Conservation (phyloP, 2,797 vertebrate genomes). For the Sebastes ruberrimus region DNA sequence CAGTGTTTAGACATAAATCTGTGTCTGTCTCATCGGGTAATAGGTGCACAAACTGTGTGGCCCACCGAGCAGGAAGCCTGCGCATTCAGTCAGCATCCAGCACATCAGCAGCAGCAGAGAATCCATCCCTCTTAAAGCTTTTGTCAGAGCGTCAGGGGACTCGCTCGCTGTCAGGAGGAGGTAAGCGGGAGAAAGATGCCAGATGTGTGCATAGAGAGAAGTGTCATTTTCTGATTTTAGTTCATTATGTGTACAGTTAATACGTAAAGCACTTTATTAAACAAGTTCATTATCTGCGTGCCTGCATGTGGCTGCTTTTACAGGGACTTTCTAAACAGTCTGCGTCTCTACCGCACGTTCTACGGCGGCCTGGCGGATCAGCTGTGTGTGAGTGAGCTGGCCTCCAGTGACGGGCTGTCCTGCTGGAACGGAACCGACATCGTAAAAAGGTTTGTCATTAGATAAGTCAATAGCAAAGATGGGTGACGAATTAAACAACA, state of each 20-base stretch:
- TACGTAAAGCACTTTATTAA: neutral
- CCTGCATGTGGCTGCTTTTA: slow-evolving; percentile 6
- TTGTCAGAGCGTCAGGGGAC: slow-evolving; percentile 72
- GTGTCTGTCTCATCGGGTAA: slow-evolving; percentile 39
- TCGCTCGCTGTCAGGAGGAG: slow-evolving; percentile 83
- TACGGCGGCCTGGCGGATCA: slow-evolving; percentile 86
- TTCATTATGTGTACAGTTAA: neutral
- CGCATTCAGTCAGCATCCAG: slow-evolving; percentile 72
- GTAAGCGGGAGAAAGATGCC: slow-evolving; percentile 73
- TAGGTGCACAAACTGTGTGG: slow-evolving; percentile 88
- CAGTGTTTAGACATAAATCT: slow-evolving; percentile 35
- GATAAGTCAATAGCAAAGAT: neutral
- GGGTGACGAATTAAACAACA: neutral
- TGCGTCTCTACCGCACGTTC: slow-evolving; percentile 82
- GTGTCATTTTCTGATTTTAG: neutral
- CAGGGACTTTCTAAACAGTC: slow-evolving; percentile 87
- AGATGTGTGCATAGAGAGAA: neutral
- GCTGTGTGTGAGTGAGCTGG: slow-evolving; percentile 85
- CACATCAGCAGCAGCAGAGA: slow-evolving; percentile 75
- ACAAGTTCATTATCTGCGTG: neutral
- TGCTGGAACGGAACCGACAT: slow-evolving; percentile 90
- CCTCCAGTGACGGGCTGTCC: slow-evolving; percentile 76
- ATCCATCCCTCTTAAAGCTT: slow-evolving; percentile 75
- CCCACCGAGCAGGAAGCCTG: slow-evolving; percentile 72
- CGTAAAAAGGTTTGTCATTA: slow-evolving; percentile 82